Conservation (phyloP, 1,140 invertebrate species). For the Drosophila ogumai region DNA sequence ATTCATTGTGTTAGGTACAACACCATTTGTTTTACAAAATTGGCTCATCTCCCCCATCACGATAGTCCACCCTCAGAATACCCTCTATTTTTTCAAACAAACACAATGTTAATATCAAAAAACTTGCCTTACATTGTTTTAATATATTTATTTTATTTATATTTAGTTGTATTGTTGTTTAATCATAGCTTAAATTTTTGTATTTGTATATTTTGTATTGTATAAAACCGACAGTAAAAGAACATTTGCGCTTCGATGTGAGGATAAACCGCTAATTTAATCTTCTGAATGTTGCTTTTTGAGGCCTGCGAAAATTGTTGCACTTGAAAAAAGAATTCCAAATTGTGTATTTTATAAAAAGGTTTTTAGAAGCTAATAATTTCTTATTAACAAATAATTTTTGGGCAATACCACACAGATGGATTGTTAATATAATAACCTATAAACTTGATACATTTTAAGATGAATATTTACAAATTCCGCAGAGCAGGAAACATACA, state of each 20-base stretch:
- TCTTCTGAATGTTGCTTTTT: slow-evolving; percentile 49
- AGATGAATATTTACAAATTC: background rate
- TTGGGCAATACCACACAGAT: background rate
- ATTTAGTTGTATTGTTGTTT: background rate
- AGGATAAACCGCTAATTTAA: slow-evolving; percentile 32
- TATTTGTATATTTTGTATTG: too few relatives aligned
- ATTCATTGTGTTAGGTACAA: slow-evolving; percentile 42
- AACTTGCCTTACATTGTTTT: too few relatives aligned
- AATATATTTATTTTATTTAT: background rate
- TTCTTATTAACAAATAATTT: too few relatives aligned
- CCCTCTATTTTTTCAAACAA: background rate
- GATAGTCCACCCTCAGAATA: background rate
- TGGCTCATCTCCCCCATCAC: background rate
- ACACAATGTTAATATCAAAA: too few relatives aligned
- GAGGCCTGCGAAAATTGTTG: slow-evolving; percentile 38
- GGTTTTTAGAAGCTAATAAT: too few relatives aligned
- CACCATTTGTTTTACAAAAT: slow-evolving; percentile 45
- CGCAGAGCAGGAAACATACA: background rate
- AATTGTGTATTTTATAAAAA: background rate
- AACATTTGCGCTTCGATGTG: slow-evolving; percentile 13
- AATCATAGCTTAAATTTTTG: too few relatives aligned
- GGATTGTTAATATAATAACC: too few relatives aligned
- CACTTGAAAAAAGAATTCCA: background rate
- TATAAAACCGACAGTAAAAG: background rate
- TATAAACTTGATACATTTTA: background rate